A percentile compares a stretch with the other conserved stretches of the same genome.
These are phyloP conservation scores for Girardinus metallicus DNA, from an alignment of 2,797 vertebrate genomes.

Conservation along the genomic window DNA sequence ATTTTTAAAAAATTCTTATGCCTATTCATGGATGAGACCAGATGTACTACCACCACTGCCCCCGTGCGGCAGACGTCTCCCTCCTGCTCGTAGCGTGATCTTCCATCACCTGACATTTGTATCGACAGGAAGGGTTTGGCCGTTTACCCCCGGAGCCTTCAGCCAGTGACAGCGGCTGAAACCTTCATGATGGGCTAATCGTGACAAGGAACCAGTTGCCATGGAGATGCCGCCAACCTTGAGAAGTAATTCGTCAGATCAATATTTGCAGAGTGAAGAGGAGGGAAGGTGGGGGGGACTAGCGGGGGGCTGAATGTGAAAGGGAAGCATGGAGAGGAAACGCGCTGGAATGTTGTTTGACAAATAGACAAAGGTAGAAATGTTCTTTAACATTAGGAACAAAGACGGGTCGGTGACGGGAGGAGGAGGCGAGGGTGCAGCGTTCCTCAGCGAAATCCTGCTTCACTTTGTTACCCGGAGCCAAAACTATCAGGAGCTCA, in stretches of 20 bases:
- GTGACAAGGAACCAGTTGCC: conserved; percentile 20
- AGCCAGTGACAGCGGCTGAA: background rate
- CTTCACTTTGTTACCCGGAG: background rate
- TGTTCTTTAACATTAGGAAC: conserved; percentile 4
- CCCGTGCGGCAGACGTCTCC: background rate
- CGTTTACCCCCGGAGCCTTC: conserved; percentile 9
- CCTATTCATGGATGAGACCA: background rate
- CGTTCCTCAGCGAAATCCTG: background rate
- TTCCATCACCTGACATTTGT: conserved; percentile 32
- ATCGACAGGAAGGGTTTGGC: background rate
- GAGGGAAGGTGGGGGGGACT: background rate
- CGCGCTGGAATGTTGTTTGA: background rate
- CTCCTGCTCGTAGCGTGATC: background rate
- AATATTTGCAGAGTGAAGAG: conserved; percentile 49
- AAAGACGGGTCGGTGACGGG: background rate
- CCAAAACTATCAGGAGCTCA: background rate
- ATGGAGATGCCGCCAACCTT: conserved; percentile 43
- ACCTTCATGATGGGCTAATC: conserved; percentile 45
- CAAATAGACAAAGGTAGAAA: background rate
- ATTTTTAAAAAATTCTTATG: background rate
- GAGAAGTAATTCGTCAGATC: conserved; percentile 70
- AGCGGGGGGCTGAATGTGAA: background rate
- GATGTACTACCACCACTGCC: background rate
- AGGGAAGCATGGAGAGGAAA: background rate
- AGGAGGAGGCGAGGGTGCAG: background rate